A percentile compares a stretch with the other conserved stretches of the same genome.
phyloP scores from a whole-genome alignment of 35 echinoderm and acorn worm species.

The Amphiura filiformis region DNA sequence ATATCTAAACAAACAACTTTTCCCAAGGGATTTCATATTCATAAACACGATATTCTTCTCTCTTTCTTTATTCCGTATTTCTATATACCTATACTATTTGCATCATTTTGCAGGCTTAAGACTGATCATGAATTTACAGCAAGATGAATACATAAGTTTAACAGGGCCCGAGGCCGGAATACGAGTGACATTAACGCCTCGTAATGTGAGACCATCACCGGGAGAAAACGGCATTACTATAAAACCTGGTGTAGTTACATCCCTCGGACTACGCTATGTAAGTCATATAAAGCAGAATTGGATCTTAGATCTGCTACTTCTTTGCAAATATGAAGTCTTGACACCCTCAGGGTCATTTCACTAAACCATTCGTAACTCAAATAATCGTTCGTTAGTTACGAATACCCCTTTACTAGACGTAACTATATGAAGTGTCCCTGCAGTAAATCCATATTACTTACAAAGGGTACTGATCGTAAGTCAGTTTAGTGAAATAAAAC shows the following conservation, averaged over 20 bases:
- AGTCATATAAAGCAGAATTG: not conserved
- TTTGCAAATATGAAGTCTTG: not conserved
- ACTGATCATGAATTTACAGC: constrained; percentile 36
- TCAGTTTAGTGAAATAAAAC: too few species aligned
- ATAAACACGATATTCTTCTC: too few species aligned
- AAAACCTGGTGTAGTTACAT: constrained; percentile 44
- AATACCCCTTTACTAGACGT: not conserved
- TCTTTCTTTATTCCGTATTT: too few species aligned
- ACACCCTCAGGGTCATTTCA: not conserved
- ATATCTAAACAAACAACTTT: too few species aligned
- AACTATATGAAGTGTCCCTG: not conserved
- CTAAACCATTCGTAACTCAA: not conserved
- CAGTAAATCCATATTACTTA: not conserved
- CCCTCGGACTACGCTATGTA: constrained; percentile 40
- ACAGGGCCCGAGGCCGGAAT: constrained; percentile 47
- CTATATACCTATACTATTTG: too few species aligned
- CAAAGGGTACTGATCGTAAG: too few species aligned
- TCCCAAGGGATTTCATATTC: too few species aligned
- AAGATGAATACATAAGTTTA: constrained; percentile 44
- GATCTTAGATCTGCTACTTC: not conserved
- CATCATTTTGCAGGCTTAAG: constrained; percentile 34
- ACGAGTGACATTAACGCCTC: constrained; percentile 1
- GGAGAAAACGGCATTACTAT: constrained; percentile 41
- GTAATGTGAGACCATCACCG: constrained; percentile 17
- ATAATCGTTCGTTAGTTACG: not conserved